phyloP scores from a whole-genome alignment of 2,888 invertebrate species.

The Zhuqinia jingwanae region DNA sequence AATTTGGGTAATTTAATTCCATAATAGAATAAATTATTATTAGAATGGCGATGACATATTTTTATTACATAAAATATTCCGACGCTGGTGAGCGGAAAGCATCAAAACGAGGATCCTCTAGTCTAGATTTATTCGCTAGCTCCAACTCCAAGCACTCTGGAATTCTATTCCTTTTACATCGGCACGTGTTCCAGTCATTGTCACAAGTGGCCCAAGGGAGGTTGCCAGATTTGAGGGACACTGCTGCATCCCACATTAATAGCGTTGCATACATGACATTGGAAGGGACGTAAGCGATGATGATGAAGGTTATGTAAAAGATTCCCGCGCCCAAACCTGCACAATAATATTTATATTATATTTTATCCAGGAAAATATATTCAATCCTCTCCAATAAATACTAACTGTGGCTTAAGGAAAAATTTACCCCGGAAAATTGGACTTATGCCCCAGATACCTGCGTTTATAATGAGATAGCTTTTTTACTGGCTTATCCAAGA shows the following conservation, averaged over 20 bases:
- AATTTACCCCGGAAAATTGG: slow-evolving; percentile 38
- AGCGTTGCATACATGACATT: not conserved
- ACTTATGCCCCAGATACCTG: slow-evolving; percentile 51
- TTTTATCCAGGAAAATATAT: not conserved
- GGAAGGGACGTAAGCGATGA: not conserved
- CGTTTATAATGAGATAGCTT: too few relatives aligned
- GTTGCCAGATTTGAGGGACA: slow-evolving; percentile 34
- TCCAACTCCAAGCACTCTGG: not conserved
- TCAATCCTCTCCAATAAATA: not conserved
- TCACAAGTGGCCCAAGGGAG: slow-evolving; percentile 91
- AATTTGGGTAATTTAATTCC: too few relatives aligned
- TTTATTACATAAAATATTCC: slow-evolving; percentile 41
- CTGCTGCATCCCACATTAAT: not conserved
- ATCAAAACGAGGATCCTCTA: not conserved
- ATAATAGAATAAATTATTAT: too few relatives aligned
- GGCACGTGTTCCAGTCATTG: slow-evolving; percentile 89
- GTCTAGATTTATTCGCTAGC: not conserved
- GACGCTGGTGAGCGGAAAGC: not conserved
- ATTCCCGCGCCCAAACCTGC: slow-evolving; percentile 17
- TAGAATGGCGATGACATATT: too few relatives aligned
- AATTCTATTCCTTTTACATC: slow-evolving; percentile 81
- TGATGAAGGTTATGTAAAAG: not conserved
- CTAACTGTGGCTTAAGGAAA: not conserved
- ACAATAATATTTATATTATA: too few relatives aligned
- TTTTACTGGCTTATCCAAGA: too few relatives aligned